Evolutionary conservation across 2,797 vertebrate species (phyloP).

Genomic region (Acanthornis magna): DNA sequence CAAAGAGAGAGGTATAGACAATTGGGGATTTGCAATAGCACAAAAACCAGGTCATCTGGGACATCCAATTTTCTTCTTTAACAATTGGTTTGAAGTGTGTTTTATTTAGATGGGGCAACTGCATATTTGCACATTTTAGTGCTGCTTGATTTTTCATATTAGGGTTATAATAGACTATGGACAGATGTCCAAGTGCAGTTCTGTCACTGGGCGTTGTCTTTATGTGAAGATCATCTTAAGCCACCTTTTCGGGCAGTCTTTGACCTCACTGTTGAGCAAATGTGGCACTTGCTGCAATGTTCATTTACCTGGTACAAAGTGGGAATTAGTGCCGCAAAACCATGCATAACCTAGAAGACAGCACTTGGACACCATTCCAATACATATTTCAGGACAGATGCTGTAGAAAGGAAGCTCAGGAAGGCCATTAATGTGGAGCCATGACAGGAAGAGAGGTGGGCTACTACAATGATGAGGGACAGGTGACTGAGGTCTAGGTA

Average conservation of each 20-base stretch:
- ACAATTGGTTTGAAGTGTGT: neutral
- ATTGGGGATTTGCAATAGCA: neutral
- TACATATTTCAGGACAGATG: neutral
- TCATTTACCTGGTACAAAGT: neutral
- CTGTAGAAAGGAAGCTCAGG: neutral
- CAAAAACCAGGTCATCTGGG: neutral
- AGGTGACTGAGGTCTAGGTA: neutral
- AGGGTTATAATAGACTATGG: neutral
- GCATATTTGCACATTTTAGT: neutral
- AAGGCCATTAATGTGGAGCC: neutral
- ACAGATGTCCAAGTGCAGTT: neutral
- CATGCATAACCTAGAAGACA: neutral
- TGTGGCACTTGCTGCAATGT: neutral
- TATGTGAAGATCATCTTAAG: neutral
- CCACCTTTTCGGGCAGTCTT: neutral
- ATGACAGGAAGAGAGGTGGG: neutral
- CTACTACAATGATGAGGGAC: neutral
- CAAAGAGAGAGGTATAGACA: neutral
- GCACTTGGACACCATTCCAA: neutral
- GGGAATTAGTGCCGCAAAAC: neutral
- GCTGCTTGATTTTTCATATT: neutral
- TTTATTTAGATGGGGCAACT: neutral
- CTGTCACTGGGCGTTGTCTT: neutral
- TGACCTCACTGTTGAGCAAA: neutral
- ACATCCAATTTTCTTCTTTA: neutral